A percentile compares a stretch with the other conserved stretches of the same genome.
These are phyloP conservation scores for Resseliella maxima DNA, from an alignment of 2,888 invertebrate species.

Conservation along the genomic window DNA sequence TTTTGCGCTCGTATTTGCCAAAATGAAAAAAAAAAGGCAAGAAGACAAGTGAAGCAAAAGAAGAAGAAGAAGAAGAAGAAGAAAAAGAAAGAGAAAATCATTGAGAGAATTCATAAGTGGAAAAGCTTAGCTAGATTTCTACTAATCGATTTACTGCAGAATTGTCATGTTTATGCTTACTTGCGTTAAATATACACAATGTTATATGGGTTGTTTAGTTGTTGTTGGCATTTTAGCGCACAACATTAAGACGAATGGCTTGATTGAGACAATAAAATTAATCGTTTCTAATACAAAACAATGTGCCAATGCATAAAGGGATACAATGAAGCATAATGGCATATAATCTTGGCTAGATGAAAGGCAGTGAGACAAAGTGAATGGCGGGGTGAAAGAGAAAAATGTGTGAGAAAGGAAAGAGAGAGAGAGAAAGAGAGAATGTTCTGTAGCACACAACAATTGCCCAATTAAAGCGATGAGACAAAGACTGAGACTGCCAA, in stretches of 20 bases:
- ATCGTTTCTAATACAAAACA: constrained; percentile 25
- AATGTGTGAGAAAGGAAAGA: too few relatives aligned
- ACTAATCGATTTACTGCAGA: background rate
- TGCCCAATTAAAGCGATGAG: background rate
- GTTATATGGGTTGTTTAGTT: background rate
- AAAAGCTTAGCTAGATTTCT: constrained; percentile 11
- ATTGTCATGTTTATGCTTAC: background rate
- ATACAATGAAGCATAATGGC: background rate
- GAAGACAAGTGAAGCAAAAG: too few relatives aligned
- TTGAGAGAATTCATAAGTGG: constrained; percentile 27
- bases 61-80: too few relatives aligned
- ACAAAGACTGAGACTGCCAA: background rate
- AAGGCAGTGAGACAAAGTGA: too few relatives aligned
- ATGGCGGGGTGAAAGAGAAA: too few relatives aligned
- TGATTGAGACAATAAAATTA: background rate
- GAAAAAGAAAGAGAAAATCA: too few relatives aligned
- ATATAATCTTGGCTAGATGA: background rate
- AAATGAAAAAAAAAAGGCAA: too few relatives aligned
- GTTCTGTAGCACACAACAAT: background rate
- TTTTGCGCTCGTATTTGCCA: constrained; percentile 12
- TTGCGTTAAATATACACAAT: background rate
- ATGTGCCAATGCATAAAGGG: background rate
- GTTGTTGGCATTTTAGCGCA: background rate
- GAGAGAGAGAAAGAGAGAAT: too few relatives aligned
- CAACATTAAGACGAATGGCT: background rate